These are phyloP conservation scores for Paracentrotus lividus DNA, from an alignment of 53 echinoderm and acorn worm genomes.

Conservation along the genomic window DNA sequence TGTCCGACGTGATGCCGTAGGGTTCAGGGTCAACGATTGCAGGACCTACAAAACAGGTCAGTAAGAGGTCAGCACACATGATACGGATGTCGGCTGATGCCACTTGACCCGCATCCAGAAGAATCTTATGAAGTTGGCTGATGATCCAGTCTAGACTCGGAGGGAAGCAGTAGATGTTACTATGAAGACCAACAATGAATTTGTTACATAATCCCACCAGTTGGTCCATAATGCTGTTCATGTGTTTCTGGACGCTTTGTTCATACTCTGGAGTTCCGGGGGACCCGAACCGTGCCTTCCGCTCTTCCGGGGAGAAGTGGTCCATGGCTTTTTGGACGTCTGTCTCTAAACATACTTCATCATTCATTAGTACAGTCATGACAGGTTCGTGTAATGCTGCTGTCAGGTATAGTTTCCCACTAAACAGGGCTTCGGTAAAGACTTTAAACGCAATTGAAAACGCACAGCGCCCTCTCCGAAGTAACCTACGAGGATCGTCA, in stretches of 20 bases:
- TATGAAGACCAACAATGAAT: conserved; percentile 87
- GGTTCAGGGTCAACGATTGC: conserved; percentile 96
- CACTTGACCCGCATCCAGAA: conserved; percentile 82
- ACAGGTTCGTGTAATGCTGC: conserved; percentile 96
- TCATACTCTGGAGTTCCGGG: conserved; percentile 82
- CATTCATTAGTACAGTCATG: conserved; percentile 95
- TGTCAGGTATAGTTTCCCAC: conserved; percentile 90
- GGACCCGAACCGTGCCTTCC: conserved; percentile 79
- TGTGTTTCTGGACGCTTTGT: conserved; percentile 82
- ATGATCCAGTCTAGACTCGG: conserved; percentile 97
- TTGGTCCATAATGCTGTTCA: conserved; percentile 81
- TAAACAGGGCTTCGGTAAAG: conserved; percentile 92
- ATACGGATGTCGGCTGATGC: conserved; percentile 80
- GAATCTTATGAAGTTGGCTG: conserved; percentile 91
- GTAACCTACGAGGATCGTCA: conserved; percentile 87
- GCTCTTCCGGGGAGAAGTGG: conserved; percentile 87
- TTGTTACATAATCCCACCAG: conserved; percentile 87
- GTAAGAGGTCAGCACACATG: conserved; percentile 94
- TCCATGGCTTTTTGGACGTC: conserved; percentile 85
- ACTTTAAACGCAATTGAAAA: conserved; percentile 86
- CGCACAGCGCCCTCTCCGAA: conserved; percentile 86
- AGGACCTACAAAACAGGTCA: conserved; percentile 93
- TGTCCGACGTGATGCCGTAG: conserved; percentile 93
- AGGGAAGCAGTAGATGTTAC: conserved; percentile 95
- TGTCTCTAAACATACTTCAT: conserved; percentile 88